A percentile compares a stretch with the other conserved stretches of the same genome.
These are phyloP conservation scores for Nymphalis io DNA, from an alignment of 1,140 invertebrate genomes.

Conservation along the genomic window DNA sequence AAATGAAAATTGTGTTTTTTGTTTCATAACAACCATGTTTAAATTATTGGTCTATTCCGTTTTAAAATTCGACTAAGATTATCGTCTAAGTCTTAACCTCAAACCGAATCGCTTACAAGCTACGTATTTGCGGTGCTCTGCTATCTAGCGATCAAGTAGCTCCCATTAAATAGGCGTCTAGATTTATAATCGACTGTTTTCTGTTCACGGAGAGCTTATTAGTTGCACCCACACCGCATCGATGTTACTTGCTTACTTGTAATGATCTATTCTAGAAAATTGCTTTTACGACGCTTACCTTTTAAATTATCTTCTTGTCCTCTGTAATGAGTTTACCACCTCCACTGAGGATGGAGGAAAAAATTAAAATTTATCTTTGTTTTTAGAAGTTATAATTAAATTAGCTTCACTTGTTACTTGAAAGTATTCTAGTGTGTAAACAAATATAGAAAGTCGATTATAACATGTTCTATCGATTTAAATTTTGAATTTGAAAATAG, in stretches of 20 bases:
- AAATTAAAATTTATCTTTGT: neutral
- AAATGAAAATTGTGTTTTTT: too few relatives aligned
- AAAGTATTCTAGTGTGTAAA: too few relatives aligned
- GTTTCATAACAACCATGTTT: neutral
- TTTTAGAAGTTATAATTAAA: neutral
- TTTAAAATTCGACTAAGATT: constrained; percentile 5
- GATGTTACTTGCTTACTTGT: constrained; percentile 33
- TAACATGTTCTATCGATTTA: too few relatives aligned
- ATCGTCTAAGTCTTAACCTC: constrained; percentile 9
- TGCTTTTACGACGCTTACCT: constrained; percentile 40
- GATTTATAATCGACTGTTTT: constrained; percentile 47
- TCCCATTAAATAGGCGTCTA: constrained; percentile 42
- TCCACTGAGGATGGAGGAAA: neutral
- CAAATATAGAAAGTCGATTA: too few relatives aligned
- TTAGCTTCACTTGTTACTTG: too few relatives aligned
- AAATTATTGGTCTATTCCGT: neutral
- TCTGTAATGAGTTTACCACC: constrained; percentile 19
- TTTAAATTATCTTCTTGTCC: constrained; percentile 36
- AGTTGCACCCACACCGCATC: constrained; percentile 37
- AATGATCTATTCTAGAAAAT: constrained; percentile 45
- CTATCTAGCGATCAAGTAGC: constrained; percentile 35
- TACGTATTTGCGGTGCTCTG: constrained; percentile 13
- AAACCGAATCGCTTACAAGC: constrained; percentile 19
- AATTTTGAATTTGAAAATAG: too few relatives aligned
- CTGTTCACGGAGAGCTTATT: constrained; percentile 41